These are phyloP conservation scores for Asbolus verrucosus DNA, from an alignment of 1,140 invertebrate genomes.

Conservation along the genomic window DNA sequence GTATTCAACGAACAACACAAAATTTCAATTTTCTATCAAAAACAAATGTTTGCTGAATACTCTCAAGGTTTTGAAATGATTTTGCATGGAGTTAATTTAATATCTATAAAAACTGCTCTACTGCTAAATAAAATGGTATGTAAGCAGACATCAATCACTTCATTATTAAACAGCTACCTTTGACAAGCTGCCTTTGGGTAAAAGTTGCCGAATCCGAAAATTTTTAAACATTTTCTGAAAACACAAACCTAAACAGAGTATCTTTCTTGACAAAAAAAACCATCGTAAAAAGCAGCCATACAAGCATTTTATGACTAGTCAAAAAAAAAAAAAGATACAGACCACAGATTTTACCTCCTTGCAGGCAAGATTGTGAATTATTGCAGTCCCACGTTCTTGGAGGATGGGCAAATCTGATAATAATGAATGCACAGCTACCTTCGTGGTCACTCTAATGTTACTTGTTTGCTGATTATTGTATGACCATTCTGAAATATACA, in stretches of 20 bases:
- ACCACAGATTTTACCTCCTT: constrained; percentile 98
- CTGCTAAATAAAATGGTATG: background rate
- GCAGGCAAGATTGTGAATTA: constrained; percentile 91
- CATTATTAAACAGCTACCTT: constrained; percentile 80
- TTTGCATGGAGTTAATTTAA: no score
- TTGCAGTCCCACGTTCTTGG: constrained; percentile 84
- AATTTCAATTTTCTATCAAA: no score
- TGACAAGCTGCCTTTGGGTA: constrained; percentile 76
- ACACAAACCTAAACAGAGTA: constrained; percentile 60
- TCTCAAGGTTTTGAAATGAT: no score
- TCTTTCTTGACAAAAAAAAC: constrained; percentile 27
- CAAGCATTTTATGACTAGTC: constrained; percentile 42
- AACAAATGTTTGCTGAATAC: no score
- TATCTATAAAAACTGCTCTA: background rate
- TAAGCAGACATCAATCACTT: constrained; percentile 29
- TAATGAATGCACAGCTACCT: constrained; percentile 88
- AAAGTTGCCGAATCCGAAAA: constrained; percentile 75
- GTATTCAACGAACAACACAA: no score
- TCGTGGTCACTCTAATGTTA: constrained; percentile 91
- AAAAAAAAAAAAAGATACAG: constrained; percentile 74
- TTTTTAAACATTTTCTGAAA: constrained; percentile 81
- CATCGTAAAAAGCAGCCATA: constrained; percentile 32
- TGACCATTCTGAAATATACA: constrained; percentile 93
- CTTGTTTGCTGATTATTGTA: constrained; percentile 79
- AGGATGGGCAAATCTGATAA: constrained; percentile 79